A percentile compares a stretch with the other conserved stretches of the same genome.
phyloP scores from a whole-genome alignment of 2,797 vertebrate species.

The Cyclopterus lumpus region DNA sequence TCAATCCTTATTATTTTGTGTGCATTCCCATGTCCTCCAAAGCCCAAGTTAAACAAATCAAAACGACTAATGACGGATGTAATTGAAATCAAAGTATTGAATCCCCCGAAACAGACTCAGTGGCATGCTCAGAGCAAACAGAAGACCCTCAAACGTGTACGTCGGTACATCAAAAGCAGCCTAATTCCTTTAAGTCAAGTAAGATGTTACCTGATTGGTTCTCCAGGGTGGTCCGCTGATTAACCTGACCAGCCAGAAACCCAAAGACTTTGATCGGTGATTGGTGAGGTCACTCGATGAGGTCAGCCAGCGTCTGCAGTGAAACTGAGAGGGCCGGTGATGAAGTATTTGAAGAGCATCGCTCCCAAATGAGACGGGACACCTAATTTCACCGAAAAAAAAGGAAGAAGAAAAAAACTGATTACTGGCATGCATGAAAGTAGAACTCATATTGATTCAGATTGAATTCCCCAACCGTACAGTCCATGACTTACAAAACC shows the following conservation, averaged over 20 bases:
- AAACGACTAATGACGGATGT: conserved; percentile 54
- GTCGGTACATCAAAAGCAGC: conserved; percentile 32
- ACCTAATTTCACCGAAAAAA: conserved; percentile 51
- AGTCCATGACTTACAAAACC: conserved; percentile 11
- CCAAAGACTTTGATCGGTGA: conserved; percentile 71
- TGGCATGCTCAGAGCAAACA: conserved; percentile 43
- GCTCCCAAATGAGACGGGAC: conserved; percentile 64
- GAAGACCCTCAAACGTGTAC: conserved; percentile 30
- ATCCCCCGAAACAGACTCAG: conserved; percentile 28
- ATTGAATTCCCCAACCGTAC: conserved; percentile 34
- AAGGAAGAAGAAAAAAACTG: conserved; percentile 7
- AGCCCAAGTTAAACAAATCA: conserved; percentile 37
- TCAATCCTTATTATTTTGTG: conserved; percentile 22
- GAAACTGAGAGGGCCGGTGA: conserved; percentile 59
- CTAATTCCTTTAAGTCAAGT: conserved; percentile 64
- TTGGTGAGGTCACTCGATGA: conserved; percentile 69
- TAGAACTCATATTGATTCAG: conserved; percentile 43
- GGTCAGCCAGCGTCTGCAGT: conserved; percentile 61
- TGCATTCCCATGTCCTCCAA: conserved; percentile 16
- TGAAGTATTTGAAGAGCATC: conserved; percentile 64
- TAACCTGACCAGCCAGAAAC: conserved; percentile 66
- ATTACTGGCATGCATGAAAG: conserved; percentile 43
- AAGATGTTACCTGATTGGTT: conserved; percentile 76
- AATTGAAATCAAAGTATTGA: conserved; percentile 48
- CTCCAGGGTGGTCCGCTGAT: conserved; percentile 75